Base-by-base conservation (phyloP, 2,113 vertebrate genomes). In the Oxyruncus cristatus region DNA sequence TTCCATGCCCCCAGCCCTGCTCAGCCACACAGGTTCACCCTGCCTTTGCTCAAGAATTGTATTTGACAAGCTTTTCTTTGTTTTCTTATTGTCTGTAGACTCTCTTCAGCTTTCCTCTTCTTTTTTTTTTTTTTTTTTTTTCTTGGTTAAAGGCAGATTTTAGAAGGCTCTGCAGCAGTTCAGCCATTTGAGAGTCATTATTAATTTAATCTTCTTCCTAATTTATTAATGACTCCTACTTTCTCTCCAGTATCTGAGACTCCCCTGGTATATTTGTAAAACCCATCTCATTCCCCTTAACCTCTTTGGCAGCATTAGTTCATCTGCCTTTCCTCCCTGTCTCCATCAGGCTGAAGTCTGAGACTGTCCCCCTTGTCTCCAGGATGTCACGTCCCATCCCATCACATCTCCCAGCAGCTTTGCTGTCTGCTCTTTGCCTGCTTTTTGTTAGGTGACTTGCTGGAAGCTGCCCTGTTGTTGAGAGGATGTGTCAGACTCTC, bases 171-270 rank as follows among this genome's bases (percentile, higher is more conserved):
- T 74, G 81, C 66, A 79, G 92, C 1, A 17, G 74, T 89, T 74
- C 92, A 95, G 85, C 88, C 88, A 55, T 96, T 97, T 93, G 94
- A 96, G 89, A 94, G 94, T 94, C 95, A 96, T 96, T 85, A 96
- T 96, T 97, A 96, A 97, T 97, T 97, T 95, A 96, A 95, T 92
- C 85, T 79, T 82, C 91, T 91, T 96, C 88, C 74, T 97, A 91
- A 96, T 97, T 97, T 97, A 97, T 97, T 96, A 96, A 96, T 95
- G 94, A 85, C 82, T 94, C 33, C 47, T 85, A 41, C 95, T 94
- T 96, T 80, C 89, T 95, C 68, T 44, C 63, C 79, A 83, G 81
- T 85, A 93, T 80, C 95, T 85, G 85, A 95, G 85, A 58, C 75
- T 96, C 89, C 93, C 93, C 59, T 95, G 92, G 79, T 83, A 93